phyloP scores from a whole-genome alignment of 2,797 vertebrate genomes.

The Enteromius unitaeniatus region DNA sequence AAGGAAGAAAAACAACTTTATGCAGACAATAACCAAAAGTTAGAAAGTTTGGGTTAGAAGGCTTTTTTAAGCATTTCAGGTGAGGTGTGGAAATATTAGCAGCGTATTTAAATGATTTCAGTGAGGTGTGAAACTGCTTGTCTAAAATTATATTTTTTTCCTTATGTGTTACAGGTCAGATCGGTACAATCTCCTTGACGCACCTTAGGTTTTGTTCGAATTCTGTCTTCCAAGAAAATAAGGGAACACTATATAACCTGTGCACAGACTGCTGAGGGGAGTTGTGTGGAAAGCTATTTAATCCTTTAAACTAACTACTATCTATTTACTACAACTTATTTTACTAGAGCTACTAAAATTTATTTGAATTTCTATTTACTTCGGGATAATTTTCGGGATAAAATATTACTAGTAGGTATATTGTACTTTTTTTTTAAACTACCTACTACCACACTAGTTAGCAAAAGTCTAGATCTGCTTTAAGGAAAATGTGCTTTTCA shows the following conservation, averaged over 20 bases:
- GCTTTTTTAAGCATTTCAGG: not conserved
- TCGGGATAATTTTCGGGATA: not conserved
- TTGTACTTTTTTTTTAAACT: not conserved
- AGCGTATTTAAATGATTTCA: not conserved
- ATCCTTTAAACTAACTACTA: not conserved
- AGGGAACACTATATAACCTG: not conserved
- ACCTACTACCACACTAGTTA: not conserved
- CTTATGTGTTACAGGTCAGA: not conserved
- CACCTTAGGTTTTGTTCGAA: not conserved
- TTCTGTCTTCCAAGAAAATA: not conserved
- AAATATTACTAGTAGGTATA: not conserved
- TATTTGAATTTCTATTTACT: not conserved
- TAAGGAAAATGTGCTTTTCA: not conserved
- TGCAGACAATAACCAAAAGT: not conserved
- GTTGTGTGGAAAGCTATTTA: constrained; percentile 14
- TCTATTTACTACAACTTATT: not conserved
- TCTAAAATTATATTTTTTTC: not conserved
- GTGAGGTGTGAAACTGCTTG: not conserved
- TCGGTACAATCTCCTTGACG: not conserved
- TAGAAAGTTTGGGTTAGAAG: not conserved
- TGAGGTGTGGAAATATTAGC: not conserved
- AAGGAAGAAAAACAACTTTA: not conserved
- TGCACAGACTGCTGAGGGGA: not conserved
- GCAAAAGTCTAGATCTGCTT: not conserved
- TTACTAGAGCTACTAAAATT: not conserved